Percentiles rank a stretch among this genome's conserved stretches.
Conservation (phyloP, 2,888 invertebrate species). For the Melieria picta region DNA sequence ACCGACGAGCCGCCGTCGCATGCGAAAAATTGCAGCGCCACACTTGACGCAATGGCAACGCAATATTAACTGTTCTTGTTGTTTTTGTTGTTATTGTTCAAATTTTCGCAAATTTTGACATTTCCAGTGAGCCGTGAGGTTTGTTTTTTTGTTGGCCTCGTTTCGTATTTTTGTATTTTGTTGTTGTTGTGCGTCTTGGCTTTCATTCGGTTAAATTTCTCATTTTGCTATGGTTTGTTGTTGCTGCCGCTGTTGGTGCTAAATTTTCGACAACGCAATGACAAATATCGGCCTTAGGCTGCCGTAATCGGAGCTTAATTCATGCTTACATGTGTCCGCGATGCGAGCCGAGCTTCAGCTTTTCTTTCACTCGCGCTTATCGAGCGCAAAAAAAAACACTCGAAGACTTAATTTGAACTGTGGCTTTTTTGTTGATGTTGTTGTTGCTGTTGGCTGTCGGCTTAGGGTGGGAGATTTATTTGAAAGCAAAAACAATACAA, state of each 20-base stretch:
- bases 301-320: conserved; percentile 45
- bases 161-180: background rate
- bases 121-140: background rate
- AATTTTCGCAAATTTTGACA: conserved; percentile 13
- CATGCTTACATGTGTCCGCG: conserved; percentile 45
- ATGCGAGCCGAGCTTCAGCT: background rate
- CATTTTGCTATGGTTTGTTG: background rate
- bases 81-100: background rate
- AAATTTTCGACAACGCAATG: no score
- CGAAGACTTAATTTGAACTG: background rate
- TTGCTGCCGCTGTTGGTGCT: background rate
- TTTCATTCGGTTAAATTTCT: background rate
- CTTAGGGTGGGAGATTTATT: no score
- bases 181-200: background rate
- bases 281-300: background rate
- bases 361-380: no score
- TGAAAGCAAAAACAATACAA: no score
- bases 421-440: no score
- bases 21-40: background rate
- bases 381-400: background rate
- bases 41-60: background rate
- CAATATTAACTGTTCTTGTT: background rate
- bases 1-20: background rate
- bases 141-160: background rate
- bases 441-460: no score